Percentiles rank a stretch among this genome's conserved stretches.
phyloP scores from a whole-genome alignment of 1,140 invertebrate species.

The Carposina sasakii region DNA sequence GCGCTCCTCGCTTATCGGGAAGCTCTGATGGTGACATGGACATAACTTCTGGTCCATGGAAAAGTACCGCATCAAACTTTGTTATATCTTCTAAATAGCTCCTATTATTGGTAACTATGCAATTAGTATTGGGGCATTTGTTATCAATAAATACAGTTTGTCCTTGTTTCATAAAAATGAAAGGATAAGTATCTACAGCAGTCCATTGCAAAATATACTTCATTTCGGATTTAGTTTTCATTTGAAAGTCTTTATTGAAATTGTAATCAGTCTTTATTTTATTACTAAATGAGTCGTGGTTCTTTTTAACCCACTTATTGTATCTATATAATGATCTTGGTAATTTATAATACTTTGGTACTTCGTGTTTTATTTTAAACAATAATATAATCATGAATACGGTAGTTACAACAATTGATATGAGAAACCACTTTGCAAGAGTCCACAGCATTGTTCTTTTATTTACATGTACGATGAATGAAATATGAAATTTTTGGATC shows the following conservation, averaged over 20 bases:
- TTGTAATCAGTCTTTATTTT: background rate
- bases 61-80: constrained; percentile 53
- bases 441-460: too few species aligned
- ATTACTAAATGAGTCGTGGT: background rate
- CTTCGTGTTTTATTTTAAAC: too few species aligned
- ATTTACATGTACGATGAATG: too few species aligned
- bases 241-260: background rate
- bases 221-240: background rate
- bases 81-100: constrained; percentile 33
- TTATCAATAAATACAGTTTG: constrained; percentile 33
- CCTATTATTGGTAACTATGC: constrained; percentile 42
- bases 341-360: too few species aligned
- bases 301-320: too few species aligned
- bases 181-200: background rate
- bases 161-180: constrained; percentile 14
- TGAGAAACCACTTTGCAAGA: too few species aligned
- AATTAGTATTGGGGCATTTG: constrained; percentile 44
- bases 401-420: too few species aligned
- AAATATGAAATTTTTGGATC: too few species aligned
- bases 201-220: background rate
- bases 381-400: too few species aligned
- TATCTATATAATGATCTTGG: too few species aligned
- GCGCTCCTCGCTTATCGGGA: constrained; percentile 29
- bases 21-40: constrained; percentile 24
- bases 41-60: constrained; percentile 41